These are phyloP conservation scores for Cherax quadricarinatus DNA, from an alignment of 1,140 invertebrate species.

Conservation along the genomic window DNA sequence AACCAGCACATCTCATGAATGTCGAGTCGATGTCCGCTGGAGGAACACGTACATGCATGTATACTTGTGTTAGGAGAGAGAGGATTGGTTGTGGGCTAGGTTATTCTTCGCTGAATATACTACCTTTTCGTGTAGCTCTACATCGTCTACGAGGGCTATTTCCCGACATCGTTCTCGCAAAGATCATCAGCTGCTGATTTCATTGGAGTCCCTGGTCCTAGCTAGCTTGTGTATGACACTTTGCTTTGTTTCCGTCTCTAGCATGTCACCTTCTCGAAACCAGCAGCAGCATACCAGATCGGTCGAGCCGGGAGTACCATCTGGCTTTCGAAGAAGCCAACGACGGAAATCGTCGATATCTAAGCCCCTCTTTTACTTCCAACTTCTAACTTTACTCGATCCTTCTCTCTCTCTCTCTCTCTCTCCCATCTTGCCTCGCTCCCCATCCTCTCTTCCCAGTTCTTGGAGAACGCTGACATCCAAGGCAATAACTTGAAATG, in stretches of 20 bases:
- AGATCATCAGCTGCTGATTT: background rate
- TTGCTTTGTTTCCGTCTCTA: no score
- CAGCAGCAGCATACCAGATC: background rate
- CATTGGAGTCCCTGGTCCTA: background rate
- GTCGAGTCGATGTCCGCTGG: background rate
- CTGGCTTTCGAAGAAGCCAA: background rate
- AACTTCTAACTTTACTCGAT: background rate
- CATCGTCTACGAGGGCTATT: background rate
- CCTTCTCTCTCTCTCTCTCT: conserved; percentile 11
- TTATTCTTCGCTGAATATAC: background rate
- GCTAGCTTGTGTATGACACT: no score
- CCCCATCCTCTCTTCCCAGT: background rate
- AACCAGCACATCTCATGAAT: background rate
- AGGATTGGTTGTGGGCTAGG: background rate
- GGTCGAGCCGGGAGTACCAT: background rate
- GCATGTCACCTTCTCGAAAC: background rate
- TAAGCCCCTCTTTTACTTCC: background rate
- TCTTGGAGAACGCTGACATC: conserved; percentile 43
- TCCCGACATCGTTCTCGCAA: background rate
- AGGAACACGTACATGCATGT: background rate
- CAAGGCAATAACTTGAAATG: conserved; percentile 61
- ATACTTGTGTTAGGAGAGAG: background rate
- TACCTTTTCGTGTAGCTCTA: background rate
- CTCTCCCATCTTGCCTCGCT: background rate
- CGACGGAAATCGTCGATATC: background rate